A percentile compares a stretch with the other conserved stretches of the same genome.
Evolutionary conservation across 2,888 invertebrate genomes (phyloP).

Genomic region (Eupithecia subfuscata): DNA sequence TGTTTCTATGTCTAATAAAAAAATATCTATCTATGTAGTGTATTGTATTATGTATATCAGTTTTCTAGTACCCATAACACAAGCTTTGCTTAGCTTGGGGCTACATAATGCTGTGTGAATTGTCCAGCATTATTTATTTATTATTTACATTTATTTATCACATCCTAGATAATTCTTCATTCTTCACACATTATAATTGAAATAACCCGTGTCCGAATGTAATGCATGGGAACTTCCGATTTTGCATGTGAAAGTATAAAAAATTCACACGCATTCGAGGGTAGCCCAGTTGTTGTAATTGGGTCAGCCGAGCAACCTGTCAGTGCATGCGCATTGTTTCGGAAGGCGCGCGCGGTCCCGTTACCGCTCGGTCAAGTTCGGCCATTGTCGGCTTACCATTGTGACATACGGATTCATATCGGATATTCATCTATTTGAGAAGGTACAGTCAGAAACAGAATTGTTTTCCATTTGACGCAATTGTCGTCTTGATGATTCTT

Average conservation of each 20-base stretch:
- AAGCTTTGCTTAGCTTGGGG: too few species aligned
- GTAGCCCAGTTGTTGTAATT: slow-evolving; percentile 78
- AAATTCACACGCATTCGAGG: slow-evolving; percentile 76
- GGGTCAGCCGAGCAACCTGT: slow-evolving; percentile 82
- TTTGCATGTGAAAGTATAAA: slow-evolving; percentile 65
- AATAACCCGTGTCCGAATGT: slow-evolving; percentile 20
- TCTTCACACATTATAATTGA: slow-evolving; percentile 29
- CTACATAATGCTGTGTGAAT: too few species aligned
- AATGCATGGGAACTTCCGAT: slow-evolving; percentile 40
- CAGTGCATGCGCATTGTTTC: slow-evolving; percentile 79
- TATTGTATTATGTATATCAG: too few species aligned
- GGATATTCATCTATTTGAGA: slow-evolving; percentile 28
- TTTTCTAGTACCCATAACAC: too few species aligned
- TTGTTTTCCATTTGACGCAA: background rate
- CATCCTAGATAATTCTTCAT: background rate
- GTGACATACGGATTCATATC: slow-evolving; percentile 66
- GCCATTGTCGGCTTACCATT: slow-evolving; percentile 68
- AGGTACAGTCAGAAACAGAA: slow-evolving; percentile 22
- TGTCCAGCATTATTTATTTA: too few species aligned
- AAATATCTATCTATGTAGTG: too few species aligned
- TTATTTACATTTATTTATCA: too few species aligned
- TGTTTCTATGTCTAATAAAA: too few species aligned
- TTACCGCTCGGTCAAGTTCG: slow-evolving; percentile 80
- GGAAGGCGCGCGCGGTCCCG: slow-evolving; percentile 68
- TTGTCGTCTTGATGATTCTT: background rate